Base-by-base conservation (phyloP, 2,797 vertebrate genomes). In the Urocyon cinereoargenteus region DNA sequence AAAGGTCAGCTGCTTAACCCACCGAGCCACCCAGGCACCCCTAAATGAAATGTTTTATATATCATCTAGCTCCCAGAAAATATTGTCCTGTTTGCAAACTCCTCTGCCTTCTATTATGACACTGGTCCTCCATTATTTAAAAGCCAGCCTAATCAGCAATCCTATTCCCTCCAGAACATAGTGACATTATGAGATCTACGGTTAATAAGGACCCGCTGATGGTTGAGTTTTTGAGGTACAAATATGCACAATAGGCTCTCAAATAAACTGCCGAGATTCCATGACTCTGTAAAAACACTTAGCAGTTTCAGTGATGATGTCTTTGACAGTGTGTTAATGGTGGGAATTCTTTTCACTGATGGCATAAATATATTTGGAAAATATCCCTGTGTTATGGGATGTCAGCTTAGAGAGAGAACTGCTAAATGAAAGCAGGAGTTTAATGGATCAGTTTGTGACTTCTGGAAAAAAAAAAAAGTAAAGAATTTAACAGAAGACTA, bases 281-380 rank as follows among this genome's bases (percentile, higher is more conserved):
- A 66, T 86, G 84, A 66, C 55, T 95, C 59, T 62, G 15, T 84
- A 94, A 90, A 77, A 83, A 70, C 70, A 83, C 64, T 92, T 95
- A 89, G 49, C 55, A 73, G 28, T 51, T 84, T 84, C 57, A n/a
- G 49, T 28, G 86, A 91, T 59, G 61, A 77, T 95, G 66, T 79
- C 26, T 92, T 87, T 97, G 86, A 92, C 70, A 89, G 66, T 90
- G 88, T 62, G 26, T 91, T 92, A 72, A 62, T 36, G 57, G 31
- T 64, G 77, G 62, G 55, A 66, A 94, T 95, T 97, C 21, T 96
- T 85, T 97, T 96, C 45, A 91, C 31, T 77, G 73, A 26, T 45
- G 59, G 28, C 55, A 15, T 57, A 86, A 96, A 88, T 86, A 70
- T 79, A 94, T 95, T 94, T 94, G 78, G 68, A 82, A 96, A 96